phyloP scores from a whole-genome alignment of 2,113 vertebrate genomes.

The Arenaria interpres region DNA sequence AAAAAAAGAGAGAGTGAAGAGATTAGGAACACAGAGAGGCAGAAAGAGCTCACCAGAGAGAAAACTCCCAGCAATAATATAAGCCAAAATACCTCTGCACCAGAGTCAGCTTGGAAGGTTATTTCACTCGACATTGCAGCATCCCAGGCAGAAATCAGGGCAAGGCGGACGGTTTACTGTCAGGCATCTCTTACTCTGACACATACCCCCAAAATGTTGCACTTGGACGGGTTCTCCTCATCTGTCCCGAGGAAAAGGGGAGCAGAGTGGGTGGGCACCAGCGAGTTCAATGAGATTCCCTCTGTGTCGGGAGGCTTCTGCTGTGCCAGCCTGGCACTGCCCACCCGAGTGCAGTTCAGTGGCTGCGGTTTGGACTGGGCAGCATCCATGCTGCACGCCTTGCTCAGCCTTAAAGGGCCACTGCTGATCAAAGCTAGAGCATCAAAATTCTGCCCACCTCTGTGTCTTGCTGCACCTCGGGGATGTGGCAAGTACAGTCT shows the following conservation, averaged over 20 bases:
- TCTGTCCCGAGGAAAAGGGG: neutral
- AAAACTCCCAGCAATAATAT: neutral
- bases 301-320: neutral
- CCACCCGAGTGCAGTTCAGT: neutral
- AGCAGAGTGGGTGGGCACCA: neutral
- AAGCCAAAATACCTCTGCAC: conserved; percentile 17
- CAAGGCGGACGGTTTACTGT: neutral
- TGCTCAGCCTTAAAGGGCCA: conserved; percentile 56
- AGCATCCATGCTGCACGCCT: neutral
- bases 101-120: conserved; percentile 18
- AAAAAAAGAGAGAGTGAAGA: neutral
- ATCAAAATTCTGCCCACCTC: neutral
- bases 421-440: neutral
- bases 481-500: neutral
- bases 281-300: neutral
- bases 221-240: neutral
- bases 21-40: neutral
- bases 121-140: conserved; percentile 37
- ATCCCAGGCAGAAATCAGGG: conserved; percentile 10
- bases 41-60: neutral
- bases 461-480: neutral
- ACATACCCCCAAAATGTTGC: neutral
- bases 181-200: neutral
- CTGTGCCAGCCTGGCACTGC: conserved; percentile 35
- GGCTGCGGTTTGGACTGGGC: conserved; percentile 3